Evolutionary conservation across 2,113 vertebrate species (phyloP).

Genomic region (Pungitius pungitius): DNA sequence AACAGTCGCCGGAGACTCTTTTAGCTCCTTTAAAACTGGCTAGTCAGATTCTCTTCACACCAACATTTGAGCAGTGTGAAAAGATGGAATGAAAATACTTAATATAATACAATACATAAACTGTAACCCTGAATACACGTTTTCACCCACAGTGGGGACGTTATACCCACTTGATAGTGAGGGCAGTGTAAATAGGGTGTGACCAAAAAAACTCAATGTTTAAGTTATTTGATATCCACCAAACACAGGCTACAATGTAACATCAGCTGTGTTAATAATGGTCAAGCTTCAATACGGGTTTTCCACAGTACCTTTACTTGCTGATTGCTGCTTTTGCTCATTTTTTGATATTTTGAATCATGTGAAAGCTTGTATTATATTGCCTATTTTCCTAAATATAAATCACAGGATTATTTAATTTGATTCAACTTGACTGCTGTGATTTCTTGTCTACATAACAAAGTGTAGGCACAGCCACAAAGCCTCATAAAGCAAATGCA

Average conservation of each 20-base stretch:
- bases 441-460: constrained; percentile 2
- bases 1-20: background rate
- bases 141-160: constrained; percentile 9
- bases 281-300: constrained; percentile 6
- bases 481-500: background rate
- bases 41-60: background rate
- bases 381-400: constrained; percentile 71
- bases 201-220: constrained; percentile 2
- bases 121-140: background rate
- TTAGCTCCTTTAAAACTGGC: constrained; percentile 31
- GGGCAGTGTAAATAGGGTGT: constrained; percentile 1
- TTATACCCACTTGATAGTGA: constrained; percentile 9
- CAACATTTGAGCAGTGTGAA: constrained; percentile 17
- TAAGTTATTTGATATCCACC: constrained; percentile 16
- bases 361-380: constrained; percentile 56
- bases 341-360: constrained; percentile 51
- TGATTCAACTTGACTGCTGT: constrained; percentile 41
- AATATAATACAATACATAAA: constrained; percentile 4
- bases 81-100: constrained; percentile 32
- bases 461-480: background rate
- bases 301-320: constrained; percentile 21
- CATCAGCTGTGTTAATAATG: constrained; percentile 7
- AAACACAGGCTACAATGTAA: background rate
- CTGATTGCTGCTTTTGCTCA: constrained; percentile 59
- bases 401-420: constrained; percentile 62